phyloP scores from a whole-genome alignment of 2,797 vertebrate genomes.

The Gorsachius magnificus region DNA sequence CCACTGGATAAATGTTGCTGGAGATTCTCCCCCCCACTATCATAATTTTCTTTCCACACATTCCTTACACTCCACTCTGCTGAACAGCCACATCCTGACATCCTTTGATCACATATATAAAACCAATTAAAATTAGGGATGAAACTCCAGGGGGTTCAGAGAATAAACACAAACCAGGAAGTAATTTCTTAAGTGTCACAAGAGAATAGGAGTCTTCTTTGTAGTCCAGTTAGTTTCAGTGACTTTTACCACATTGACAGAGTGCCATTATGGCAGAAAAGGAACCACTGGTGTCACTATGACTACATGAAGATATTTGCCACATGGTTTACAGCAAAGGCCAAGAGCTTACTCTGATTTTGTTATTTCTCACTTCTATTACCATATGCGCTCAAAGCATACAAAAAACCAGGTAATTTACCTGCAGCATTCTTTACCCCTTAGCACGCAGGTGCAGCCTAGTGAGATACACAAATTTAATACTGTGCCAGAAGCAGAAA shows the following conservation, averaged over 20 bases:
- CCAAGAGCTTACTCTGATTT: neutral
- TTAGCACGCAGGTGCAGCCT: neutral
- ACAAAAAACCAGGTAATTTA: neutral
- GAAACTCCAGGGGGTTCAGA: neutral
- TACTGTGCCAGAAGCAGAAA: neutral
- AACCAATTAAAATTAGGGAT: neutral
- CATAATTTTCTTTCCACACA: neutral
- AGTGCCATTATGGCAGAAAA: neutral
- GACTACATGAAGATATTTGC: neutral
- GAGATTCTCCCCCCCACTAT: accelerated
- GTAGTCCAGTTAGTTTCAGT: neutral
- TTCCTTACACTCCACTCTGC: neutral
- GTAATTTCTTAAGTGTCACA: neutral
- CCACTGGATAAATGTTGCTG: neutral
- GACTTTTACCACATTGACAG: neutral
- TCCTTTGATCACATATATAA: neutral
- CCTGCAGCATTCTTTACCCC: neutral
- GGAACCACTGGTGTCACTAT: neutral
- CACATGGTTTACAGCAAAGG: neutral
- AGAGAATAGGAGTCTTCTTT: neutral
- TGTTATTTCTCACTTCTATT: neutral
- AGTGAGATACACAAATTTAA: neutral
- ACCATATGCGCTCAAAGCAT: neutral
- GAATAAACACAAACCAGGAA: neutral
- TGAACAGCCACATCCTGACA: neutral